A percentile compares a stretch with the other conserved stretches of the same genome.
Conservation (phyloP, 2,113 vertebrate genomes). For the Phyllostomus hastatus region DNA sequence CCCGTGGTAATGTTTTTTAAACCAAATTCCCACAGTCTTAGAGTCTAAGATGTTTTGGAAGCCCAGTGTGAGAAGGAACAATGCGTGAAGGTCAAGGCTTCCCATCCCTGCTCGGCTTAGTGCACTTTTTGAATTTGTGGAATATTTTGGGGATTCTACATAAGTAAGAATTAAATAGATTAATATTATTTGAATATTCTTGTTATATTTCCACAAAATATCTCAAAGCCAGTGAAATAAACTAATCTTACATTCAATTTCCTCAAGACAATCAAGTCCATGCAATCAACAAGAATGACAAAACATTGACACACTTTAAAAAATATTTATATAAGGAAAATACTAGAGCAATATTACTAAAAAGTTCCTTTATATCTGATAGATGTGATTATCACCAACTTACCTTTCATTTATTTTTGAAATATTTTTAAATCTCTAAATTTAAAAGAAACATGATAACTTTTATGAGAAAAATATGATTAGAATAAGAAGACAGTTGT, state of each 20-base stretch:
- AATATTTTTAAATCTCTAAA: neutral
- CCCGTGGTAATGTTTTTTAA: neutral
- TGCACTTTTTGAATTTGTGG: neutral
- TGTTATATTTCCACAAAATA: neutral
- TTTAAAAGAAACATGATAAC: neutral
- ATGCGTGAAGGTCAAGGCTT: neutral
- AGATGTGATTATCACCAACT: neutral
- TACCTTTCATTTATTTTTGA: neutral
- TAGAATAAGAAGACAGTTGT: neutral
- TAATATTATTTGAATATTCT: neutral
- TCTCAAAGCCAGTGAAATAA: neutral
- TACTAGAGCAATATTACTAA: neutral
- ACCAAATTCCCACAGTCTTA: neutral
- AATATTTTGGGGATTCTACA: neutral
- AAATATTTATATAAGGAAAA: neutral
- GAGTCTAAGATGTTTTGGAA: neutral
- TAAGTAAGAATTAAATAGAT: neutral
- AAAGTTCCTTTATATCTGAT: neutral
- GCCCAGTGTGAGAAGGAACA: neutral
- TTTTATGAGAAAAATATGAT: neutral
- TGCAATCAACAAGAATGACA: neutral
- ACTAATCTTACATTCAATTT: neutral
- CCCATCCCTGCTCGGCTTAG: neutral
- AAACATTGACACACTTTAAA: neutral
- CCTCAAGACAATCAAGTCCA: neutral